Evolutionary conservation across 2,113 vertebrate genomes (phyloP).

Genomic region (Eidolon helvum): DNA sequence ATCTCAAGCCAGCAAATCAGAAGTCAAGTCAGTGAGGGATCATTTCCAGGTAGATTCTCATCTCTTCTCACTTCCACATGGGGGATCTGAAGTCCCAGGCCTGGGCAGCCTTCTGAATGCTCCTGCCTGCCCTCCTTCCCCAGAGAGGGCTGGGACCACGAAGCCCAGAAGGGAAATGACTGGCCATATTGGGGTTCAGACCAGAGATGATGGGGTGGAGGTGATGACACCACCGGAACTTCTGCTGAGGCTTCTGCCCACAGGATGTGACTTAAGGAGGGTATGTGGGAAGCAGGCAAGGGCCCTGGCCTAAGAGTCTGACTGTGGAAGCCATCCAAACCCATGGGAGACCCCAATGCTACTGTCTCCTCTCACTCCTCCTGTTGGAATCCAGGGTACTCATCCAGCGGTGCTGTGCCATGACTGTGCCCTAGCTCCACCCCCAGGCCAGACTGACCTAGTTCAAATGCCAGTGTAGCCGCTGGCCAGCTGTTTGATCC

Average conservation of each 20-base stretch:
- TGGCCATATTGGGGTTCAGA: constrained; percentile 32
- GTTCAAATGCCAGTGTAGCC: not conserved
- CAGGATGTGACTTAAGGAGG: constrained; percentile 64
- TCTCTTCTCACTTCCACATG: not conserved
- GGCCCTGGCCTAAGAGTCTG: not conserved
- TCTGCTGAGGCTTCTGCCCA: constrained; percentile 34
- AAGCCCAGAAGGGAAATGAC: constrained; percentile 5
- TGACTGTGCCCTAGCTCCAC: not conserved
- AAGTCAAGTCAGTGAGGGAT: not conserved
- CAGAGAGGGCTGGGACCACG: not conserved
- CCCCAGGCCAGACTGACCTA: not conserved
- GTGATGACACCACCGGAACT: constrained; percentile 43
- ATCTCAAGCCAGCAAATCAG: not conserved
- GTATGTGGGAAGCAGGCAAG: not conserved
- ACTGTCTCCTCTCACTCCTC: not conserved
- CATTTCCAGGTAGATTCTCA: not conserved
- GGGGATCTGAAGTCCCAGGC: not conserved
- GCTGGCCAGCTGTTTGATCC: not conserved
- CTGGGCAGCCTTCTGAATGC: not conserved
- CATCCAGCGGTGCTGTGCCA: accelerated
- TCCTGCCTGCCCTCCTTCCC: not conserved
- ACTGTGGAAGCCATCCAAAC: not conserved
- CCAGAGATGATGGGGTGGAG: not conserved
- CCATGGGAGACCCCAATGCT: accelerated
- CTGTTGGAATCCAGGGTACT: not conserved